A percentile compares a stretch with the other conserved stretches of the same genome.
Conservation (phyloP, 2,797 vertebrate species). For the Neopelma chrysocephalum region DNA sequence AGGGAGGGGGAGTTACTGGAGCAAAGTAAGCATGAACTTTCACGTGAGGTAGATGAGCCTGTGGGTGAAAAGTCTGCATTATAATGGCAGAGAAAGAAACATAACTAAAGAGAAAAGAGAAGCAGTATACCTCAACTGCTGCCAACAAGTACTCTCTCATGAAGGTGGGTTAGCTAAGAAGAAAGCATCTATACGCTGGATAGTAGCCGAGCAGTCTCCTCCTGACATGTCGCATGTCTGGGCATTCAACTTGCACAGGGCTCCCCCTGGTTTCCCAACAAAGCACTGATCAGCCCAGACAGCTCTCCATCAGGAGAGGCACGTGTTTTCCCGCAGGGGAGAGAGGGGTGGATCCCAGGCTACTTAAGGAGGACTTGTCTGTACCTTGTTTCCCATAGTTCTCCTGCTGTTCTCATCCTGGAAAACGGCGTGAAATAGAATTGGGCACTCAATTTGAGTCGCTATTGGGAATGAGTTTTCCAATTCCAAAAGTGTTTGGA, state of each 20-base stretch:
- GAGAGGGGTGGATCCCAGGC: not conserved
- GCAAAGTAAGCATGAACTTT: conserved; percentile 94
- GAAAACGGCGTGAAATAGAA: not conserved
- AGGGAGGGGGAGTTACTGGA: conserved; percentile 89
- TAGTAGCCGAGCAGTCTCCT: not conserved
- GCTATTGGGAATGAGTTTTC: not conserved
- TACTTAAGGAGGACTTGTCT: not conserved
- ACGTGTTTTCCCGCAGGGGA: accelerated
- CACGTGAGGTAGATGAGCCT: conserved; percentile 92
- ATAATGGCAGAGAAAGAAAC: not conserved
- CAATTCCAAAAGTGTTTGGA: not conserved
- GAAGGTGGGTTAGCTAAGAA: not conserved
- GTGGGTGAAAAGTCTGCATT: not conserved
- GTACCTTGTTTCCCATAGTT: not conserved
- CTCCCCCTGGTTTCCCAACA: not conserved
- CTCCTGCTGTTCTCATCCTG: not conserved
- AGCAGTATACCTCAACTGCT: not conserved
- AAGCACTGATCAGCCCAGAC: not conserved
- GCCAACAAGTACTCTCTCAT: accelerated
- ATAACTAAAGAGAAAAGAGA: accelerated
- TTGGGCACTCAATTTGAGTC: not conserved
- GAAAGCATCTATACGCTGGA: not conserved
- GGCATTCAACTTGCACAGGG: not conserved
- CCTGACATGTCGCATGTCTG: accelerated
- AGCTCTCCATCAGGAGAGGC: not conserved